These are phyloP conservation scores for Lithophane socia DNA, from an alignment of 2,888 invertebrate species.

Conservation along the genomic window DNA sequence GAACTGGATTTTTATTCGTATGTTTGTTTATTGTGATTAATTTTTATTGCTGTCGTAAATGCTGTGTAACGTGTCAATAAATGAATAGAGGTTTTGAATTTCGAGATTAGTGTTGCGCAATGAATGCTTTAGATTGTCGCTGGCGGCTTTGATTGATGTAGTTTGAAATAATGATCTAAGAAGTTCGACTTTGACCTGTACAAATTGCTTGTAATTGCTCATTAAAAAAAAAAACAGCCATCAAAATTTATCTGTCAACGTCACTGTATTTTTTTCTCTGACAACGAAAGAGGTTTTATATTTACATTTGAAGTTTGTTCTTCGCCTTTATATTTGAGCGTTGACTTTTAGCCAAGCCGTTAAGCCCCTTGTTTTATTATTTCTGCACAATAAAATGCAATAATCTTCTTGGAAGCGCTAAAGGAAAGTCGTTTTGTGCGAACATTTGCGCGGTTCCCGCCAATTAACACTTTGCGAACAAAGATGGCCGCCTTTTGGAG, in stretches of 20 bases:
- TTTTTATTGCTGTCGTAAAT: conserved; percentile 81
- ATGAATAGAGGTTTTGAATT: conserved; percentile 66
- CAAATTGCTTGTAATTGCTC: conserved; percentile 36
- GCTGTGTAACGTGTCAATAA: conserved; percentile 76
- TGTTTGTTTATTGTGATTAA: conserved; percentile 89
- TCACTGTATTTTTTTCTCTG: not conserved
- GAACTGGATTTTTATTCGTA: conserved; percentile 77
- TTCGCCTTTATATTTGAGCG: conserved; percentile 52
- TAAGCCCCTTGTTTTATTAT: conserved; percentile 70
- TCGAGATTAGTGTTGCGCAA: conserved; percentile 65
- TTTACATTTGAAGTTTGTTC: conserved; percentile 56
- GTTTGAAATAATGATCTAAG: conserved; percentile 48
- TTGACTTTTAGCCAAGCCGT: conserved; percentile 62
- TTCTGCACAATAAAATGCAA: conserved; percentile 73
- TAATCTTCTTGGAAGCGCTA: conserved; percentile 74
- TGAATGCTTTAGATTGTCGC: conserved; percentile 60
- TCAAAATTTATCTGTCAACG: conserved; percentile 10
- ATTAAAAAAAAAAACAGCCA: conserved; percentile 44
- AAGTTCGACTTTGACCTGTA: conserved; percentile 39
- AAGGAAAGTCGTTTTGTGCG: conserved; percentile 75
- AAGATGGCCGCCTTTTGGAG: conserved; percentile 81
- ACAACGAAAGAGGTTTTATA: conserved; percentile 52
- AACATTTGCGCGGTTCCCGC: conserved; percentile 78
- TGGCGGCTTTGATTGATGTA: conserved; percentile 59
- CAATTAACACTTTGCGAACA: conserved; percentile 87